Evolutionary conservation across 2,113 vertebrate genomes (phyloP).

Genomic region (Lophochroa leadbeateri): DNA sequence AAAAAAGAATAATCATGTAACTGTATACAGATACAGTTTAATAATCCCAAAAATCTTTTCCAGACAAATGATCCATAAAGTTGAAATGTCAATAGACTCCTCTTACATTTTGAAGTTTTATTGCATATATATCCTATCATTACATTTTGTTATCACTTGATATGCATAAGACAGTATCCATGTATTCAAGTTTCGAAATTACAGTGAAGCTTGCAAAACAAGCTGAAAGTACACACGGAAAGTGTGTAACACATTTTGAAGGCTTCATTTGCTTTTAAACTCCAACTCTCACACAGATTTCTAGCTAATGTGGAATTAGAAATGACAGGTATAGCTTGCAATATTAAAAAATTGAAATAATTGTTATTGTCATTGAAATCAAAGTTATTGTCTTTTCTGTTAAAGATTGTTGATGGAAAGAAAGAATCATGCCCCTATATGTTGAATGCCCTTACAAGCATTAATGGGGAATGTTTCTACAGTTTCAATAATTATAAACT

Average conservation of each 20-base stretch:
- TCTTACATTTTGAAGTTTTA: not conserved
- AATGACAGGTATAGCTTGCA: not conserved
- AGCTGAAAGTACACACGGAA: not conserved
- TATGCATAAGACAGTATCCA: not conserved
- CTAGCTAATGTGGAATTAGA: not conserved
- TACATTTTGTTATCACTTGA: not conserved
- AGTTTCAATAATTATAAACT: not conserved
- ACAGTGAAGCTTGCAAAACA: not conserved
- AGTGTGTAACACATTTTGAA: not conserved
- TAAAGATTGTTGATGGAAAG: not conserved
- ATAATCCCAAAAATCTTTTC: not conserved
- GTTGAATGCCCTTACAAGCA: not conserved
- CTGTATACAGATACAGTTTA: not conserved
- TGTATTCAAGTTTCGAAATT: not conserved
- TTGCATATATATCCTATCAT: not conserved
- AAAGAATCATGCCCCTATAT: not conserved
- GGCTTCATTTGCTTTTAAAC: not conserved
- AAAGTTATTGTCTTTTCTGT: not conserved
- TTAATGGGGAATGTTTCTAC: not conserved
- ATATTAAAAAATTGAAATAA: not conserved
- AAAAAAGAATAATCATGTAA: not conserved
- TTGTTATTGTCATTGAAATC: not conserved
- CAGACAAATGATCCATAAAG: not conserved
- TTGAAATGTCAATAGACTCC: not conserved
- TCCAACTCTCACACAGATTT: not conserved